Percentiles rank a stretch among this genome's conserved stretches.
phyloP scores from a whole-genome alignment of 2,113 vertebrate genomes.

The Clarias gariepinus region DNA sequence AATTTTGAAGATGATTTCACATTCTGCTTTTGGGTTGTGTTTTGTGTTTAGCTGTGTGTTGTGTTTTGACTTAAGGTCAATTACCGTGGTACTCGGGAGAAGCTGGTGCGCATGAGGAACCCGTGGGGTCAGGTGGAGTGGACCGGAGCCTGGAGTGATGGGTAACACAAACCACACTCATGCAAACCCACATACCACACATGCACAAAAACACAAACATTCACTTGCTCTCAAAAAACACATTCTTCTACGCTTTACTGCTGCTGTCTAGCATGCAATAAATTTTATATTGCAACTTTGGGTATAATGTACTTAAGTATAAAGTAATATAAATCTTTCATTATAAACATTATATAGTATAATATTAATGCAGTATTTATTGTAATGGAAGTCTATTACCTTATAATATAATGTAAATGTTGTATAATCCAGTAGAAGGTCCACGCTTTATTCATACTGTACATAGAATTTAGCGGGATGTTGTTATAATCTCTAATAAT shows the following conservation, averaged over 20 bases:
- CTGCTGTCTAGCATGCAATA: too few relatives aligned
- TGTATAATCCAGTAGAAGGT: neutral
- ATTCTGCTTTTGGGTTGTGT: neutral
- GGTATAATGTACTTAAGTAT: neutral
- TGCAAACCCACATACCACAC: neutral
- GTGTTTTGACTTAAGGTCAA: conserved; percentile 74
- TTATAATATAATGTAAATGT: neutral
- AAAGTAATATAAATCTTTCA: neutral
- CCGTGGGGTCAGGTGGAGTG: conserved; percentile 98
- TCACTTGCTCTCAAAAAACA: too few relatives aligned
- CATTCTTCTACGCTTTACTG: too few relatives aligned
- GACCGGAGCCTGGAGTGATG: conserved; percentile 94
- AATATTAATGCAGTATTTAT: too few relatives aligned
- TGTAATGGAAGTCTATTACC: neutral
- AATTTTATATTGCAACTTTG: too few relatives aligned
- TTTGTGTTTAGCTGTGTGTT: conserved; percentile 13
- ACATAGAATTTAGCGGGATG: neutral
- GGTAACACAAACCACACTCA: conserved; percentile 67
- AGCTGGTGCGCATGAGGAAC: conserved; percentile 88
- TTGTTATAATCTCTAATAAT: too few relatives aligned
- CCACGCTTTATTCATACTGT: neutral
- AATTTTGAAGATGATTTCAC: too few relatives aligned
- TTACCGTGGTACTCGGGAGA: conserved; percentile 80
- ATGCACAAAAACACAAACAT: neutral
- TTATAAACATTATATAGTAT: too few relatives aligned